A percentile compares a stretch with the other conserved stretches of the same genome.
Conservation (phyloP, 2,113 vertebrate genomes). For the Galeopterus variegatus region DNA sequence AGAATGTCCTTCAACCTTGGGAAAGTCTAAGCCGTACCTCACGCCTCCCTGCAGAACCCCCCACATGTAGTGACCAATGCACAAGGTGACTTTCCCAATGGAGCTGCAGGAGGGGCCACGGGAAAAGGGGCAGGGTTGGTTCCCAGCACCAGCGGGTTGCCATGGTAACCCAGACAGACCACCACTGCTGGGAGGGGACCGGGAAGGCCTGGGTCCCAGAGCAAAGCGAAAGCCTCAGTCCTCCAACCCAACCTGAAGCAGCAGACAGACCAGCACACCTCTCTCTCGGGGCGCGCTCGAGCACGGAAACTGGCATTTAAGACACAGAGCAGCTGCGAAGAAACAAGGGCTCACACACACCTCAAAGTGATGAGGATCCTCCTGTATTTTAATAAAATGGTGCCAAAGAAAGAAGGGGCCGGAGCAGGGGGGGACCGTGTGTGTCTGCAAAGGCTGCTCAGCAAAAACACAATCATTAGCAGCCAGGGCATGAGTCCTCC, state of each 20-base stretch:
- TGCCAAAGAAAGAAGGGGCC: neutral
- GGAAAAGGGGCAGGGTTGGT: neutral
- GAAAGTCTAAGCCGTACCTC: fast-evolving
- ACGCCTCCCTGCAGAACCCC: neutral
- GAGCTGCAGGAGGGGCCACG: neutral
- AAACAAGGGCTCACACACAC: fast-evolving
- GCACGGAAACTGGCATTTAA: neutral
- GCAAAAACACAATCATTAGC: neutral
- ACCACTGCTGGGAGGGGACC: fast-evolving
- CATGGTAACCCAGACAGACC: slow-evolving; percentile 12
- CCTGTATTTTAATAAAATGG: slow-evolving; percentile 28
- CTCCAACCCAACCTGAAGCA: fast-evolving
- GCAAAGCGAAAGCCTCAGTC: neutral
- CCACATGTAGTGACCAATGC: fast-evolving
- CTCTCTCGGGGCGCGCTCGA: neutral
- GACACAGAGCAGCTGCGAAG: slow-evolving; percentile 26
- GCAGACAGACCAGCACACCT: neutral
- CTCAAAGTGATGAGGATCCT: neutral
- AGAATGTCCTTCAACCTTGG: fast-evolving
- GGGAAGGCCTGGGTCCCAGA: neutral
- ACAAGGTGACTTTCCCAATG: neutral
- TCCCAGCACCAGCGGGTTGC: slow-evolving; percentile 14
- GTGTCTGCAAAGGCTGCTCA: neutral
- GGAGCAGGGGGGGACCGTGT: fast-evolving
- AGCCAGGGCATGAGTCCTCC: neutral